Conservation (phyloP, 2,113 vertebrate genomes). For the Chaetops frenatus region DNA sequence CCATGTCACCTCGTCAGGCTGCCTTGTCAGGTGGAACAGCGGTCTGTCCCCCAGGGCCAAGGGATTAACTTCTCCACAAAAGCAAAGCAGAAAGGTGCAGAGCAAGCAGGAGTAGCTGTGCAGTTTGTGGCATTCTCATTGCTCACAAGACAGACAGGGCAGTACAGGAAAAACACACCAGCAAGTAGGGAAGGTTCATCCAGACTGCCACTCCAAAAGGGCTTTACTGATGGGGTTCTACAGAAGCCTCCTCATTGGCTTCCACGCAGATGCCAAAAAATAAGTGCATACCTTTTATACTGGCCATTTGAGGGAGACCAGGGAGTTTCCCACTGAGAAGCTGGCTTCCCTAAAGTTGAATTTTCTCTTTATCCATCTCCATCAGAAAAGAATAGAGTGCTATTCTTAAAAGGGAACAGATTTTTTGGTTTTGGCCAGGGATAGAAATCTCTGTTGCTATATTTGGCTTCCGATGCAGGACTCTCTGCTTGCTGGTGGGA, state of each 20-base stretch:
- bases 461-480: constrained; percentile 62
- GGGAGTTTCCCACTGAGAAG: constrained; percentile 20
- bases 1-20: accelerated
- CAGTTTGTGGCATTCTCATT: background rate
- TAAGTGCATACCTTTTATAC: background rate
- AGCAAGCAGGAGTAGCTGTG: background rate
- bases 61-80: background rate
- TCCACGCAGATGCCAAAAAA: background rate
- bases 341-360: constrained; percentile 9
- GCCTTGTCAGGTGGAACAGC: background rate
- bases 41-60: background rate
- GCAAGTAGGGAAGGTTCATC: background rate
- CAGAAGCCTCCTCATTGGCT: background rate
- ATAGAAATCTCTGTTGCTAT: constrained; percentile 69
- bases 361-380: constrained; percentile 59
- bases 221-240: background rate
- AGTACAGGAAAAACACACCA: background rate
- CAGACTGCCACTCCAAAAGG: background rate
- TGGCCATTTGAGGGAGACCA: background rate
- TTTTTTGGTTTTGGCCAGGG: constrained; percentile 70
- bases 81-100: background rate
- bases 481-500: constrained; percentile 45
- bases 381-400: constrained; percentile 60
- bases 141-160: background rate
- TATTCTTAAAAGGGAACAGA: constrained; percentile 67